phyloP scores from a whole-genome alignment of 2,113 vertebrate species.

The Brachypteracias leptosomus region DNA sequence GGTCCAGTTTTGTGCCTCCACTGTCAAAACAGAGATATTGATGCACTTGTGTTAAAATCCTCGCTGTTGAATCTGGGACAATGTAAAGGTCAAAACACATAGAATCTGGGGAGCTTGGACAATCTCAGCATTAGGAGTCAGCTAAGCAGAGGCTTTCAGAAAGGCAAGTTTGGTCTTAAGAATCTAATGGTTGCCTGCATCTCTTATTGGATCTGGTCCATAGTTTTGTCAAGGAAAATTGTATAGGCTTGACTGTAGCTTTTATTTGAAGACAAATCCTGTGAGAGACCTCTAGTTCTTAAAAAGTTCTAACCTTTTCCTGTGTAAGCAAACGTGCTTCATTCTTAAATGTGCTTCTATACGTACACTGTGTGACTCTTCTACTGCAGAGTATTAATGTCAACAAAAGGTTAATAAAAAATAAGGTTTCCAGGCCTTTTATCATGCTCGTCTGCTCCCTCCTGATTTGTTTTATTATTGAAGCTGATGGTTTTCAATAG shows the following conservation, averaged over 20 bases:
- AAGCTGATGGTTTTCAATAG: conserved; percentile 26
- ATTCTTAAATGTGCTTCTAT: conserved; percentile 12
- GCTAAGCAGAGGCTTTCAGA: neutral
- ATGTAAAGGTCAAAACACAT: neutral
- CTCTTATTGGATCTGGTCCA: neutral
- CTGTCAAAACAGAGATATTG: neutral
- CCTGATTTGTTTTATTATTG: conserved; percentile 29
- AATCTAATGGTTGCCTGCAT: neutral
- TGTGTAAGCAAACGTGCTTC: neutral
- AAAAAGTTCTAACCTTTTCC: conserved; percentile 47
- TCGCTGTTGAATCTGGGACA: neutral
- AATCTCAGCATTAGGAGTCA: neutral
- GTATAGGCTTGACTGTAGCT: neutral
- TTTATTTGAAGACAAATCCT: conserved; percentile 45
- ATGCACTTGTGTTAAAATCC: neutral
- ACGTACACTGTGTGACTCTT: neutral
- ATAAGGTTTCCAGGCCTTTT: neutral
- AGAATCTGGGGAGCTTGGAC: neutral
- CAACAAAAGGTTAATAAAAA: conserved; percentile 65
- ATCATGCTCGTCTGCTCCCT: neutral
- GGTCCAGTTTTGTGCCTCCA: neutral
- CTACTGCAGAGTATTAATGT: conserved; percentile 42
- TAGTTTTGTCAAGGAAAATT: neutral
- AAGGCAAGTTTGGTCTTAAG: neutral
- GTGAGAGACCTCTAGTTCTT: neutral